Evolutionary conservation across 2,888 invertebrate genomes (phyloP), one percentile per base, ranked within the genome.

Genomic region (Volucella bombylans): DNA sequence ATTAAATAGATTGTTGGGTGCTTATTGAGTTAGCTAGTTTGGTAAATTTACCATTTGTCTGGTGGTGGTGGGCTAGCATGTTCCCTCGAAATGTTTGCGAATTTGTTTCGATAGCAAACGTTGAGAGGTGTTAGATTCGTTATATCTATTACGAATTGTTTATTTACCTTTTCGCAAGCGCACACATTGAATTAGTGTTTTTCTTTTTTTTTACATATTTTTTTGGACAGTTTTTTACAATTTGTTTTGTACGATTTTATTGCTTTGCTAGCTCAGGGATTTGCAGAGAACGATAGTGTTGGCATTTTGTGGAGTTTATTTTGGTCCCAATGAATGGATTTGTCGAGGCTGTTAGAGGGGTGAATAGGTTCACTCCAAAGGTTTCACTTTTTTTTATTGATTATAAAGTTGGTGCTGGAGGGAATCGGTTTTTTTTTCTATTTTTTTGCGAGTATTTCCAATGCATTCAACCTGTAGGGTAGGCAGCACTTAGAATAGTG

Each of bases 1-100:
- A 77, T 77, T 77, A 77, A 61, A 69, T 55, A 77, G 68, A 69
- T 77, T 55, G 41, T 43, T 55, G 43, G 55, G 64, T 65, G 74
- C 57, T 59, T 59, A 67, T 65, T 55, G 64, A 49, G 49, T 72
- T 65, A 64, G 64, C 14, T 64, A 9, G 65, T 43, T n/a, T 52
- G 67, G 50, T 38, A 41, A 41, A 31, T 54, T 43, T 38, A 14
- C 14, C 45, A 15, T 62, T 72, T 18, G 62, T n/a, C 12, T 64
- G 39, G 39, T 18, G 14, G 43, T 50, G 57, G 57, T 41, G 59
- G 41, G 38, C 38, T 59, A 38, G 59, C 23, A 15, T 49, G 23
- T 23, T 55, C 55, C 43, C 38, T 12, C 14, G 43, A 55, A 54
- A 54, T 69, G 67, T 45, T 67, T 50, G 67, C 61, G 45, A 67